Evolutionary conservation across 2,888 invertebrate genomes (phyloP), one percentile per base, ranked within the genome.

Genomic region (Eueremaeus valkanovi): DNA sequence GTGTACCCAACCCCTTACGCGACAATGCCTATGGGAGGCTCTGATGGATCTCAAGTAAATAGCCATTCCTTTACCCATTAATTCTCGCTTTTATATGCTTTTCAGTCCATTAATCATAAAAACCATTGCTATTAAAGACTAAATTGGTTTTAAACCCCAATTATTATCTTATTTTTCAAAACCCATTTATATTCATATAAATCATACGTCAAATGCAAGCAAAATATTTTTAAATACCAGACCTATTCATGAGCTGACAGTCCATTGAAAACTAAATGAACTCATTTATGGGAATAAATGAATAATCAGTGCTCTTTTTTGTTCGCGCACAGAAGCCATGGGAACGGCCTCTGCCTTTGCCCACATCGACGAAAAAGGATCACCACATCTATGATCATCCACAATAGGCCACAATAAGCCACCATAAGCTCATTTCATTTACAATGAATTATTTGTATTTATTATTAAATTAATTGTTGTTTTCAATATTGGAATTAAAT

Each of bases 301-400:
- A 45, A 13, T 18, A 18, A 18, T 51, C 2, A 21, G 8, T n/a
- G 21, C 51, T 51, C 18, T 3, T 45, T 24, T 66, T 31, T 18
- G 11, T n/a, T n/a, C n/a, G n/a, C n/a, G n/a, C n/a, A n/a, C n/a
- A 66, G 36, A 68, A 75, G 36, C 36, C 49, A 16, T 75, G 75
- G 75, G 75, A 74, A 21, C 45, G 73, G 9, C 75, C 31, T n/a
- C 55, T 36, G 18, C 36, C 45, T 16, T 31, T 31, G 21, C 75
- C 55, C 18, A 11, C 29, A n/a, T 49, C 73, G 27, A 45, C 72
- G 51, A 75, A 70, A 31, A 75, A 72, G 36, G 72, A 75, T 58
- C 68, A 36, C 21, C 72, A 75, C 27, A 75, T 75, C 42, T 75
- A 75, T 27, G 75, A 75, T 73, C 42, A 72, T 61, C 75, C 75